A percentile compares a stretch with the other conserved stretches of the same genome.
These are phyloP conservation scores for Paguma larvata DNA, from an alignment of 2,797 vertebrate genomes.

Conservation along the genomic window DNA sequence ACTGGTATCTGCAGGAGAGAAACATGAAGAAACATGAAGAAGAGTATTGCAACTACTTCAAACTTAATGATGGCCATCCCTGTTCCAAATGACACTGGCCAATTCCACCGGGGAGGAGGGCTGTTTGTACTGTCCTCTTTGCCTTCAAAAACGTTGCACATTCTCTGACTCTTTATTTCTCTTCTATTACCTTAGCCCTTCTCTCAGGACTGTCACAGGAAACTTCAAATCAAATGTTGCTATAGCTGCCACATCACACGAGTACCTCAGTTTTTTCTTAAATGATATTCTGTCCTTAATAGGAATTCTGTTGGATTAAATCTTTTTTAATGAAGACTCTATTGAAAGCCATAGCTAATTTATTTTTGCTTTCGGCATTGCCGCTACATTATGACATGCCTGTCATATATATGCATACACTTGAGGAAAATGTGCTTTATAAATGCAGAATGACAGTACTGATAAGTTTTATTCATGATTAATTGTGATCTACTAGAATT, in stretches of 20 bases:
- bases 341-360: not conserved
- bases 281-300: not conserved
- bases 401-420: not conserved
- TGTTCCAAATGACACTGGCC: not conserved
- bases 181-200: not conserved
- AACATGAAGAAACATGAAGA: too few relatives aligned
- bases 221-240: not conserved
- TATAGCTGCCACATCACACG: not conserved
- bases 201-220: not conserved
- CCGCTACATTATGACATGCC: not conserved
- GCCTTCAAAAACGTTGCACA: not conserved
- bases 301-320: not conserved
- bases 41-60: not conserved
- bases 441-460: not conserved
- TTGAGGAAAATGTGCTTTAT: constrained; percentile 3
- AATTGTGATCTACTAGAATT: not conserved
- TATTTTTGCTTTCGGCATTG: not conserved
- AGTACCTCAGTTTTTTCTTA: not conserved
- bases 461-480: not conserved
- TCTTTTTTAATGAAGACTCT: not conserved
- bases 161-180: not conserved
- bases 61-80: not conserved
- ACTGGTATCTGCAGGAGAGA: not conserved
- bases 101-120: not conserved
- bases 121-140: not conserved